Percentiles rank a stretch among this genome's conserved stretches.
Evolutionary conservation across 92 coral and sea anemone genomes (phyloP).

Genomic region (Isaurus tuberculatus): DNA sequence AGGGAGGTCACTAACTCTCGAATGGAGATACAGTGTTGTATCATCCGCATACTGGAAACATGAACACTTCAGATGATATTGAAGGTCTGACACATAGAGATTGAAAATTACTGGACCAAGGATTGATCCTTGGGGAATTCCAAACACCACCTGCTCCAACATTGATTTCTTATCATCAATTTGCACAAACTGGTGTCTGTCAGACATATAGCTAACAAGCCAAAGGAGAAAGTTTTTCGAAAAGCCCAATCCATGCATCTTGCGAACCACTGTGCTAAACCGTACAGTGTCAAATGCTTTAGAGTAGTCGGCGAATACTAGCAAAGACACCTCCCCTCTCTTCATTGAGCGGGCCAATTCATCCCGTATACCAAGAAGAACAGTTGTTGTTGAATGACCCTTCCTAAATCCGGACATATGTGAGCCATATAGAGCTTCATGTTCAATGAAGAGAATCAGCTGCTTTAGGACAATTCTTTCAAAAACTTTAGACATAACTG

Average conservation of each 20-base stretch:
- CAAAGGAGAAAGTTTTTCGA: slow-evolving; percentile 14
- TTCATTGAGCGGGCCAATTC: slow-evolving; percentile 43
- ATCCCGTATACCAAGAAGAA: slow-evolving; percentile 41
- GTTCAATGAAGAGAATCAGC: neutral
- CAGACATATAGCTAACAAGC: neutral
- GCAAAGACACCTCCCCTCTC: slow-evolving; percentile 48
- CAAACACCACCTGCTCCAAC: slow-evolving; percentile 6
- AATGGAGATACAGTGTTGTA: slow-evolving; percentile 32
- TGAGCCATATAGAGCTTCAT: neutral
- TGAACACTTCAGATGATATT: slow-evolving; percentile 18
- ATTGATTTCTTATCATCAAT: slow-evolving; percentile 28
- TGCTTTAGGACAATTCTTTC: slow-evolving; percentile 17
- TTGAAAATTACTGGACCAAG: slow-evolving; percentile 40
- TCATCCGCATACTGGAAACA: slow-evolving; percentile 60
- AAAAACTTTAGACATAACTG: neutral
- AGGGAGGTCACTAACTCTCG: slow-evolving; percentile 9
- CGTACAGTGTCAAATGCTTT: slow-evolving; percentile 60
- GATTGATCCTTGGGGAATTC: slow-evolving; percentile 49
- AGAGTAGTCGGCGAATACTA: slow-evolving; percentile 51
- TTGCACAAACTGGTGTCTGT: slow-evolving; percentile 23
- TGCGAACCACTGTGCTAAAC: slow-evolving; percentile 20
- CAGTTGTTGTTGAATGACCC: slow-evolving; percentile 42
- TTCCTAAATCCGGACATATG: slow-evolving; percentile 33
- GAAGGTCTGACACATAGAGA: slow-evolving; percentile 37
- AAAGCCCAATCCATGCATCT: slow-evolving; percentile 33